phyloP scores from a whole-genome alignment of 2,888 invertebrate genomes.

The Pseudoips prasinana region DNA sequence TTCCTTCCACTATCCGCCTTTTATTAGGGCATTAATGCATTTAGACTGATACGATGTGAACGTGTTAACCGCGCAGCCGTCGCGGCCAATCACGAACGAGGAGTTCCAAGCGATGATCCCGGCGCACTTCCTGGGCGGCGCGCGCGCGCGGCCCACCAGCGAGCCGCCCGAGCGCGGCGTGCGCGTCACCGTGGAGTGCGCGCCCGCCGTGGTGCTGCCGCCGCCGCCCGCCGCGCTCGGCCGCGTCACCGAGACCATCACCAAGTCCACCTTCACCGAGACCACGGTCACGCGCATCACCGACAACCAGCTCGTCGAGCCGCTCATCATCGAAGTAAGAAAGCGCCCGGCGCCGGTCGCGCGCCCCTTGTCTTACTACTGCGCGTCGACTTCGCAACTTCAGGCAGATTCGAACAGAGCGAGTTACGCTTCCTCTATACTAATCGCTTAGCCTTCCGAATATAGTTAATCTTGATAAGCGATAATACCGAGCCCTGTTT shows the following conservation, averaged over 20 bases:
- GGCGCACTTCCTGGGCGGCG: conserved; percentile 89
- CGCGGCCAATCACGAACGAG: conserved; percentile 95
- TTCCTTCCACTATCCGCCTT: neutral
- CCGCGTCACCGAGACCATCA: conserved; percentile 96
- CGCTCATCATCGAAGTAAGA: conserved; percentile 93
- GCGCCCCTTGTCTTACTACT: conserved; percentile 4
- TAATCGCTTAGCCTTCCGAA: no score
- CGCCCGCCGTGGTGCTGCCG: conserved; percentile 84
- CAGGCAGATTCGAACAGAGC: neutral
- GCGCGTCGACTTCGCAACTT: conserved; percentile 13
- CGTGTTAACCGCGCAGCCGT: conserved; percentile 82
- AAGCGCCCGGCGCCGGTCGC: conserved; percentile 17
- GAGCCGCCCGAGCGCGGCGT: conserved; percentile 79
- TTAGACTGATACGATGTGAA: conserved; percentile 68
- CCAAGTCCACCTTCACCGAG: conserved; percentile 97
- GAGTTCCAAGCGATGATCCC: conserved; percentile 98
- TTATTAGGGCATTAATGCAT: conserved; percentile 15
- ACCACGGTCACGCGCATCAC: conserved; percentile 96
- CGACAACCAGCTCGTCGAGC: conserved; percentile 93
- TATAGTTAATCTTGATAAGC: no score
- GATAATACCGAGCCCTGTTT: no score
- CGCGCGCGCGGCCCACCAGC: conserved; percentile 40
- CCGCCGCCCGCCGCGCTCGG: conserved; percentile 94
- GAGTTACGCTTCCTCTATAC: no score
- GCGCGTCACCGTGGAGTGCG: conserved; percentile 92